Conservation (phyloP, 2,888 invertebrate species). For the Dioctria linearis region DNA sequence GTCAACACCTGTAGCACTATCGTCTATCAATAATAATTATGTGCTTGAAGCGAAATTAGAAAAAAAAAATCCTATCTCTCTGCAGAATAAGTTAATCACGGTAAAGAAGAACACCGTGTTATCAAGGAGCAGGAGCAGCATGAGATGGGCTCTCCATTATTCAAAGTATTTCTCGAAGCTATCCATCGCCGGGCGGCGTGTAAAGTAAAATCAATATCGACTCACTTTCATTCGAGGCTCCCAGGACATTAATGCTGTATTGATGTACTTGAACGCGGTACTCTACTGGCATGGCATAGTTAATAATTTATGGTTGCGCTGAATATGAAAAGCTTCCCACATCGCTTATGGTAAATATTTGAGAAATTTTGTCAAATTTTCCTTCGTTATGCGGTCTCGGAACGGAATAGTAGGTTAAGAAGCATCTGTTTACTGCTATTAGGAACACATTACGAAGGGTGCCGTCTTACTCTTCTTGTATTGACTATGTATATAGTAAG, state of each 20-base stretch:
- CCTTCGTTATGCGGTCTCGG: constrained; percentile 4
- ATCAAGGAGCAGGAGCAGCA: not conserved
- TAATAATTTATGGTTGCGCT: not conserved
- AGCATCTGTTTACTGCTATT: constrained; percentile 37
- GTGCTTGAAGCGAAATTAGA: no score
- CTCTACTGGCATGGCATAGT: not conserved
- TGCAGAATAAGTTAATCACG: no score
- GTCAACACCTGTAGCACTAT: no score
- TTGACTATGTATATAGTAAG: no score
- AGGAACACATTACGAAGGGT: constrained; percentile 25
- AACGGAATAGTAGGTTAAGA: not conserved
- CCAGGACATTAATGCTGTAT: not conserved
- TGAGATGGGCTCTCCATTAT: not conserved
- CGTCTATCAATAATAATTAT: no score
- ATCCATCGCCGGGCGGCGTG: not conserved
- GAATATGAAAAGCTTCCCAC: not conserved
- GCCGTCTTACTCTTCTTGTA: not conserved
- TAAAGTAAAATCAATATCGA: not conserved
- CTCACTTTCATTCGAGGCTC: not conserved
- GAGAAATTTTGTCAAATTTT: constrained; percentile 28
- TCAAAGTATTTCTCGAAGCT: not conserved
- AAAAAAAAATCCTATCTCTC: no score
- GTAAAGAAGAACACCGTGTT: no score
- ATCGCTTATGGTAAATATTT: constrained; percentile 37
- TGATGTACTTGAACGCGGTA: not conserved